A percentile compares a stretch with the other conserved stretches of the same genome.
Conservation (phyloP, 2,113 vertebrate genomes). For the Verasper variegatus region DNA sequence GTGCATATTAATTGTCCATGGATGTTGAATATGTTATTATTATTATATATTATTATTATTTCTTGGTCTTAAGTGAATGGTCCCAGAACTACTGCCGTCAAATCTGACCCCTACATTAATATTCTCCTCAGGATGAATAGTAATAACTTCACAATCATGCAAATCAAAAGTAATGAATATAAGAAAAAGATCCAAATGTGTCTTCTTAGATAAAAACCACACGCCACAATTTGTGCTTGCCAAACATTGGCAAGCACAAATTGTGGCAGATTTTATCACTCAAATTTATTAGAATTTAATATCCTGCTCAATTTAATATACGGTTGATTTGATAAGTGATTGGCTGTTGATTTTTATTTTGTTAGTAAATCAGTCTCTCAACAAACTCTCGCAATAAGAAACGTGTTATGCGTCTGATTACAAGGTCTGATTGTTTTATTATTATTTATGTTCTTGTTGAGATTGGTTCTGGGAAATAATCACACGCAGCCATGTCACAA, state of each 20-base stretch:
- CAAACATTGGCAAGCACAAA: too few relatives aligned
- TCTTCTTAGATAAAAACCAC: neutral
- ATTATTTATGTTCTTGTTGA: neutral
- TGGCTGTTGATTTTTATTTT: conserved; percentile 18
- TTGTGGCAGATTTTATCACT: neutral
- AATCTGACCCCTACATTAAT: too few relatives aligned
- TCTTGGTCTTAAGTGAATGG: too few relatives aligned
- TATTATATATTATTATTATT: too few relatives aligned
- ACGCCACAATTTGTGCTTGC: neutral
- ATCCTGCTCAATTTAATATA: neutral
- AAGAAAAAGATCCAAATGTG: neutral
- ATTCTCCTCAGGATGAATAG: neutral
- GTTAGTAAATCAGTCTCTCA: neutral
- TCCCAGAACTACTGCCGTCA: too few relatives aligned
- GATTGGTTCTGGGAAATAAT: conserved; percentile 9
- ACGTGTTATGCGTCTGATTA: conserved; percentile 6
- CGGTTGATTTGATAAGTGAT: neutral
- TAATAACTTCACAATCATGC: neutral
- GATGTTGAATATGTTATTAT: too few relatives aligned
- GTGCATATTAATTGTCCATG: too few relatives aligned
- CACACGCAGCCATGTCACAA: neutral
- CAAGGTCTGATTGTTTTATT: conserved; percentile 1
- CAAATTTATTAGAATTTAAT: neutral
- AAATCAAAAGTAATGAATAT: neutral
- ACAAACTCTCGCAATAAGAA: conserved; percentile 2